A percentile compares a stretch with the other conserved stretches of the same genome.
These are phyloP conservation scores for Catharus fuscescens DNA, from an alignment of 2,113 vertebrate species.

Conservation along the genomic window DNA sequence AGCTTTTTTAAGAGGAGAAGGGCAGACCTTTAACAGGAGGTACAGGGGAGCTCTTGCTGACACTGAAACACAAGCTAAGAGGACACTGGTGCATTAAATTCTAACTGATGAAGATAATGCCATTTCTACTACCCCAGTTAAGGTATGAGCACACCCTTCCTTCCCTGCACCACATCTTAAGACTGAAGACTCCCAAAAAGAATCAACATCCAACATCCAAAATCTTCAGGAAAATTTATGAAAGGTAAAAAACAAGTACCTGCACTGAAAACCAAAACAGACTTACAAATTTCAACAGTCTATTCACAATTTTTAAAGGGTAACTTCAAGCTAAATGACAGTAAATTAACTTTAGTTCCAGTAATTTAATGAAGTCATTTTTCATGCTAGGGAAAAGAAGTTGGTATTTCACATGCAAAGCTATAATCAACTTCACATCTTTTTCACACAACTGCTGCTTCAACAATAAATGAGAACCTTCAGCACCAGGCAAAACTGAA, in stretches of 20 bases:
- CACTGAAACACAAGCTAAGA: background rate
- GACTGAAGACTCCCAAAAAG: background rate
- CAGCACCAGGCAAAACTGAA: background rate
- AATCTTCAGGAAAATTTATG: background rate
- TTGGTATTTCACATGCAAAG: background rate
- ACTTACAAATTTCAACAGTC: background rate
- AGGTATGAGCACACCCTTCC: background rate
- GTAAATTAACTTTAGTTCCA: background rate
- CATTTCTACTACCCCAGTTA: background rate
- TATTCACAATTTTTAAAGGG: background rate
- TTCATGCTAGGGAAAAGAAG: background rate
- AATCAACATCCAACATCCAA: fast-evolving
- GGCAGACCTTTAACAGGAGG: background rate
- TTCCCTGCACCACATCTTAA: background rate
- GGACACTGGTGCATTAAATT: background rate
- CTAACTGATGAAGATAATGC: fast-evolving
- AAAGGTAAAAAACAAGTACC: background rate
- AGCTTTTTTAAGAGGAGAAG: background rate
- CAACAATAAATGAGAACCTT: background rate
- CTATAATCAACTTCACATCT: background rate
- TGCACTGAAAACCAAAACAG: background rate
- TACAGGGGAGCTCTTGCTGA: background rate
- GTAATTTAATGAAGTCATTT: background rate
- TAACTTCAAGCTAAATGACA: background rate
- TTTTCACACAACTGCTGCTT: background rate